A percentile compares a stretch with the other conserved stretches of the same genome.
Evolutionary conservation across 2,797 vertebrate genomes (phyloP).

Genomic region (Salmo trutta): DNA sequence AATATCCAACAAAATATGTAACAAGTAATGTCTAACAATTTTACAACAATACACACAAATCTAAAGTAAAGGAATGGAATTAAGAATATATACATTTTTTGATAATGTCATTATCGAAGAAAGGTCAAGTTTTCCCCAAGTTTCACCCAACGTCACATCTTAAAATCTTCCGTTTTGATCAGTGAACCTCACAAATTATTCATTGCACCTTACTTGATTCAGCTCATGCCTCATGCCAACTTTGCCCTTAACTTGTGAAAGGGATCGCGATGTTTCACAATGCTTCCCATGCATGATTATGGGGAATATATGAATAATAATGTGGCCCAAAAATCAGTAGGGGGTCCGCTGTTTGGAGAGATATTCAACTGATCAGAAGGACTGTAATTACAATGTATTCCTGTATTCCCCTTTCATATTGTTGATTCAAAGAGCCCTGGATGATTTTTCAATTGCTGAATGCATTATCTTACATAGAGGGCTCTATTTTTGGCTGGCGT

Average conservation of each 20-base stretch:
- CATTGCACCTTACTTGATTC: background rate
- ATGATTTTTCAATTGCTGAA: constrained; percentile 11
- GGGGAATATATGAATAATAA: constrained; percentile 40
- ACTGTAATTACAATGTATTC: background rate
- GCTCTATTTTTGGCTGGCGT: no score
- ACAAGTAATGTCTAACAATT: no score
- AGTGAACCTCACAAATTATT: background rate
- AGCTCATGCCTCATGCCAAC: background rate
- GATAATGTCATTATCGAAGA: constrained; percentile 26
- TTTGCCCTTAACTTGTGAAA: constrained; percentile 6
- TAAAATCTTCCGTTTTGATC: constrained; percentile 21
- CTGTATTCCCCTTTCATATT: constrained; percentile 29
- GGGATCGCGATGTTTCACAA: constrained; percentile 7
- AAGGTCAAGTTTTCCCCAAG: constrained; percentile 45
- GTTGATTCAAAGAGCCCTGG: constrained; percentile 27
- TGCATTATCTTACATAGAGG: constrained; percentile 1
- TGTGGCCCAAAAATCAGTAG: constrained; percentile 32
- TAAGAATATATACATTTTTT: no score
- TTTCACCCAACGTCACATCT: constrained; percentile 14
- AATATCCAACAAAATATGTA: no score
- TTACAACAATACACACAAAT: no score
- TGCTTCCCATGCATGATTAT: constrained; percentile 37
- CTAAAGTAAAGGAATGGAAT: no score
- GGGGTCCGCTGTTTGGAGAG: constrained; percentile 24
- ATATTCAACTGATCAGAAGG: constrained; percentile 40